phyloP scores from a whole-genome alignment of 2,797 vertebrate genomes.

The Paratrypauchen microcephalus region DNA sequence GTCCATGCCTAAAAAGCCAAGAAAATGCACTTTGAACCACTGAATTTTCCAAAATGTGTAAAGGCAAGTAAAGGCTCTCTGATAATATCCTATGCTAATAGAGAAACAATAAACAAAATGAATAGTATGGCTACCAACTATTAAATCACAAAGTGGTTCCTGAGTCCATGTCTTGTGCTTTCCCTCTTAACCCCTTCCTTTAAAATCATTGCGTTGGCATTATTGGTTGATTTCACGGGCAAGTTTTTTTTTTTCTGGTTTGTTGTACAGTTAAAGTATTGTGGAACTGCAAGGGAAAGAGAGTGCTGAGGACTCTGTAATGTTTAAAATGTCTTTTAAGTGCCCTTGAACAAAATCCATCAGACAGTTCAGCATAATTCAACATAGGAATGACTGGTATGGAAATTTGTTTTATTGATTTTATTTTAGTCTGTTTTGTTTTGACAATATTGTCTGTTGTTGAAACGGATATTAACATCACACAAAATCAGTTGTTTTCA shows the following conservation, averaged over 20 bases:
- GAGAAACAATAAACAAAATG: neutral
- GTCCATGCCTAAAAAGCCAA: conserved; percentile 1
- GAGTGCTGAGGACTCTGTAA: conserved; percentile 7
- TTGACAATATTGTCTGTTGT: neutral
- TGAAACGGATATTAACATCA: neutral
- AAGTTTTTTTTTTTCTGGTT: neutral
- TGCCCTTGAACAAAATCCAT: conserved; percentile 35
- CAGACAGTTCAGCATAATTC: conserved; percentile 1
- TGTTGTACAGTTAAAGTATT: conserved; percentile 1
- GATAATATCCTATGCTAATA: neutral
- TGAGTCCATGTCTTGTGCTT: conserved; percentile 38
- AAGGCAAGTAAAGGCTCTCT: too few species aligned
- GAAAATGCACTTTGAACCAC: conserved; percentile 47
- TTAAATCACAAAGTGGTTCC: neutral
- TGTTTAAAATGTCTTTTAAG: conserved; percentile 29
- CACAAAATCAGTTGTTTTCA: conserved; percentile 1
- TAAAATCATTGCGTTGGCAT: conserved; percentile 36
- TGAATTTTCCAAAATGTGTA: too few species aligned
- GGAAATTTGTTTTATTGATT: neutral
- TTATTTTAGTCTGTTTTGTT: neutral
- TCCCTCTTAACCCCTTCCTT: conserved; percentile 15
- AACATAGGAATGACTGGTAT: conserved; percentile 2
- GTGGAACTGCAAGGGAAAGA: conserved; percentile 13
- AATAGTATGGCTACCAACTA: neutral
- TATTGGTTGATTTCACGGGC: conserved; percentile 29